Evolutionary conservation across 2,113 vertebrate genomes (phyloP).

Genomic region (Sylvietta virens): DNA sequence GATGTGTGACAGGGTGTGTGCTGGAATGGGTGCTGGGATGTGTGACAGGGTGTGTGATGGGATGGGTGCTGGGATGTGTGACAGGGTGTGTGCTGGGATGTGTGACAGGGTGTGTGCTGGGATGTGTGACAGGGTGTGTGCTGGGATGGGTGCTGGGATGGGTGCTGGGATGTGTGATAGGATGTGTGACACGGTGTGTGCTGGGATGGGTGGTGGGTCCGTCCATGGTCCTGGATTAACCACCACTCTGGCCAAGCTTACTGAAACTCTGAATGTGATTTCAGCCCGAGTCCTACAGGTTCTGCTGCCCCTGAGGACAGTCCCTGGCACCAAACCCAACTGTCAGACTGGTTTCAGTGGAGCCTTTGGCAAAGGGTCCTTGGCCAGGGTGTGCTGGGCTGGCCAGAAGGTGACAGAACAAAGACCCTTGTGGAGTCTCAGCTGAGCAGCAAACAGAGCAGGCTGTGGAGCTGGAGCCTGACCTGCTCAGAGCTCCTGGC

Average conservation of each 20-base stretch:
- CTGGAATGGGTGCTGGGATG: not conserved
- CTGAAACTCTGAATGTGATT: not conserved
- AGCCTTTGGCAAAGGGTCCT: too few species aligned
- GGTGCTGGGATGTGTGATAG: not conserved
- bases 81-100: not conserved
- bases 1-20: not conserved
- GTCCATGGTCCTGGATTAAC: accelerated
- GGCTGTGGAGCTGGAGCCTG: not conserved
- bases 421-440: not conserved
- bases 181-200: too few species aligned
- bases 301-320: not conserved
- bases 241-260: accelerated
- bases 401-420: not conserved
- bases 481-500: not conserved
- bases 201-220: not conserved
- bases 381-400: not conserved
- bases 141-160: not conserved
- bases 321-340: not conserved
- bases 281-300: accelerated
- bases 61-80: not conserved
- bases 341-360: accelerated
- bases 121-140: not conserved
- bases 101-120: not conserved
- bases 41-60: not conserved
- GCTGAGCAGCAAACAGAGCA: not conserved